These are phyloP conservation scores for Bubalus kerabau DNA, from an alignment of 2,113 vertebrate species.

Conservation along the genomic window DNA sequence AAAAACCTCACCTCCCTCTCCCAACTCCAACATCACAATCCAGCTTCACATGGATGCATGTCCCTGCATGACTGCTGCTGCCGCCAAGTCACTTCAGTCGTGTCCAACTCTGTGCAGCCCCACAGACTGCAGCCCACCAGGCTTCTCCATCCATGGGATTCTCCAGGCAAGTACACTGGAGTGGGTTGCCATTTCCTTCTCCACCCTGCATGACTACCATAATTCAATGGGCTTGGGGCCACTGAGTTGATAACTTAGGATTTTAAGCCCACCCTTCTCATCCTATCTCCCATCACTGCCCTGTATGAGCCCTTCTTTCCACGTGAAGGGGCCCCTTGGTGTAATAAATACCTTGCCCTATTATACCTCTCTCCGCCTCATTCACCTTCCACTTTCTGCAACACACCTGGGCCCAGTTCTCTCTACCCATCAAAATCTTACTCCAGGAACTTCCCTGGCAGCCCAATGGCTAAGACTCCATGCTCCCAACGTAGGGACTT, in stretches of 20 bases:
- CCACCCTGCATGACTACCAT: too few species aligned
- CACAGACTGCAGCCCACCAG: too few species aligned
- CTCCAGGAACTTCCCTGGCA: neutral
- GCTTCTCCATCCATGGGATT: too few species aligned
- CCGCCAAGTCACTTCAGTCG: too few species aligned
- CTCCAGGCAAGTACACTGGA: too few species aligned
- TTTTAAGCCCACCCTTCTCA: neutral
- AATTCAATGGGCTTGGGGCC: neutral
- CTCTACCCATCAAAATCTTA: neutral
- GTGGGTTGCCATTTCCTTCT: too few species aligned
- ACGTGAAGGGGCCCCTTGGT: neutral
- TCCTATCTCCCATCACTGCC: neutral
- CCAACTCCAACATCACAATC: neutral
- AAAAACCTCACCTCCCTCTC: neutral
- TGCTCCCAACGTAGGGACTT: neutral
- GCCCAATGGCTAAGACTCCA: neutral
- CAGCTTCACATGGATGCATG: neutral
- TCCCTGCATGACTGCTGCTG: too few species aligned
- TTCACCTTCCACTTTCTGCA: neutral
- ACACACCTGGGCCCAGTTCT: neutral
- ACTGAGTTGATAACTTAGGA: neutral
- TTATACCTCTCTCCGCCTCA: neutral
- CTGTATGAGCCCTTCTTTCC: neutral
- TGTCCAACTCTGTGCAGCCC: too few species aligned
- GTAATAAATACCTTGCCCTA: neutral